These are phyloP conservation scores for Pimephales promelas DNA, from an alignment of 2,113 vertebrate genomes.

Conservation along the genomic window DNA sequence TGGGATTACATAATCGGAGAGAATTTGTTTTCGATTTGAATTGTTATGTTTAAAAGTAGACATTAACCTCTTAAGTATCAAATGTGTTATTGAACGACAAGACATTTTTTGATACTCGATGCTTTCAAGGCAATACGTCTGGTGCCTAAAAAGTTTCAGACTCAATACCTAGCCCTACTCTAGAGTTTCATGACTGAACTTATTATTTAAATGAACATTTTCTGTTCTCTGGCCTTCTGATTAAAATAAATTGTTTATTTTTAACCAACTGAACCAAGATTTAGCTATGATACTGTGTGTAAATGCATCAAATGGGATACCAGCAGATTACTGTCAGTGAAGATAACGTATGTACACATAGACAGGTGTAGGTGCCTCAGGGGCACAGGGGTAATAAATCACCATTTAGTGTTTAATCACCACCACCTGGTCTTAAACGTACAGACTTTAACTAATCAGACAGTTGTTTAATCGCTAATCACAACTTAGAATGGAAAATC, in stretches of 20 bases:
- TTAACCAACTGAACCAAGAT: neutral
- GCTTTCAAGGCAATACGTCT: too few species aligned
- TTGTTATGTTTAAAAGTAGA: too few species aligned
- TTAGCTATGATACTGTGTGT: neutral
- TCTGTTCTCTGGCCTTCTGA: neutral
- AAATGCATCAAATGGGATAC: neutral
- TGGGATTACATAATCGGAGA: too few species aligned
- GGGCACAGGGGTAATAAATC: neutral
- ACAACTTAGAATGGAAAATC: neutral
- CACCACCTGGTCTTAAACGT: neutral
- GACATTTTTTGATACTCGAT: too few species aligned
- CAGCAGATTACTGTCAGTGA: neutral
- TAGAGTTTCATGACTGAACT: neutral
- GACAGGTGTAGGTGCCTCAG: neutral
- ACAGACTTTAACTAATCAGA: neutral
- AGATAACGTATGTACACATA: neutral
- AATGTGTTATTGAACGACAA: too few species aligned
- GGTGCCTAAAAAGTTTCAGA: too few species aligned
- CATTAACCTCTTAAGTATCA: too few species aligned
- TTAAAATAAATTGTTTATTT: neutral
- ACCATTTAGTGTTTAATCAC: constrained; percentile 1
- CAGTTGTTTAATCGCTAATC: neutral
- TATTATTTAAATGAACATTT: neutral
- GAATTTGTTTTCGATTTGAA: too few species aligned
- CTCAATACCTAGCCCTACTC: too few species aligned